Evolutionary conservation across 2,797 vertebrate genomes (phyloP).

Genomic region (Pseudochromis fuscus): DNA sequence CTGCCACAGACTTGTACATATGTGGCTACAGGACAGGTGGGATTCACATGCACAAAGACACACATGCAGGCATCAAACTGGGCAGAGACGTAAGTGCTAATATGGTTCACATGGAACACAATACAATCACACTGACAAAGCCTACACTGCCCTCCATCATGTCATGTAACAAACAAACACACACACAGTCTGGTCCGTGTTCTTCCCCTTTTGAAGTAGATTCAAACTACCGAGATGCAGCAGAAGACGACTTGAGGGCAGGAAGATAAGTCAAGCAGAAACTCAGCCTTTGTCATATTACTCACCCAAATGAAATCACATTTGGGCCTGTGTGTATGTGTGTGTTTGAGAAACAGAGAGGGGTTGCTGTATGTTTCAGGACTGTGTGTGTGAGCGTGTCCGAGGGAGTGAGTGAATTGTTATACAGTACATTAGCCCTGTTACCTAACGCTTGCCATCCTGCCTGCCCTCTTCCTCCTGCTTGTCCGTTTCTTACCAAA

Average conservation of each 20-base stretch:
- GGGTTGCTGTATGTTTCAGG: constrained; percentile 44
- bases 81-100: background rate
- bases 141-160: constrained; percentile 12
- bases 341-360: constrained; percentile 43
- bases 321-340: constrained; percentile 24
- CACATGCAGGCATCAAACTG: background rate
- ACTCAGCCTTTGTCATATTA: constrained; percentile 58
- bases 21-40: background rate
- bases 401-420: constrained; percentile 64
- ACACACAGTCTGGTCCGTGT: constrained; percentile 16
- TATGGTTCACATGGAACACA: background rate
- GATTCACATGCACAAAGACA: background rate
- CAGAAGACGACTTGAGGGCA: constrained; percentile 45
- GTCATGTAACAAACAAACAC: constrained; percentile 7
- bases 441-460: constrained; percentile 68
- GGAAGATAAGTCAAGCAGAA: constrained; percentile 54
- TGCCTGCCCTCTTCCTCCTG: constrained; percentile 63
- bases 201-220: constrained; percentile 34
- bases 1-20: background rate
- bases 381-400: constrained; percentile 42
- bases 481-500: constrained; percentile 59
- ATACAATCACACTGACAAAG: constrained; percentile 13
- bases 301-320: constrained; percentile 61
- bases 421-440: constrained; percentile 70
- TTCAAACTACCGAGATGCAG: constrained; percentile 18